Conservation (phyloP, 1,140 invertebrate species). For the Micrasema longulum region DNA sequence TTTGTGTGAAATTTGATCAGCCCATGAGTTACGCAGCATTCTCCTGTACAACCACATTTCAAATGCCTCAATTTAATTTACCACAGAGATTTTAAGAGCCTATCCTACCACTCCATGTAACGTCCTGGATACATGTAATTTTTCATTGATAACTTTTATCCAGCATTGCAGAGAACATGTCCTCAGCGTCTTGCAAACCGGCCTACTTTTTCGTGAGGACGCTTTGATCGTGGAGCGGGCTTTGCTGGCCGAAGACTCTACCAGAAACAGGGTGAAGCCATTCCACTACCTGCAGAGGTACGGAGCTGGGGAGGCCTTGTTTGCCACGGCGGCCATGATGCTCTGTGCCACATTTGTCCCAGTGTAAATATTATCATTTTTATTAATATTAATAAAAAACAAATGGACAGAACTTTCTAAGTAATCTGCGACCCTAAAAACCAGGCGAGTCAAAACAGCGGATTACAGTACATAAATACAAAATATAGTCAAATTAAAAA, state of each 20-base stretch:
- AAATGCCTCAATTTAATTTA: not conserved
- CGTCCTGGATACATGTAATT: not conserved
- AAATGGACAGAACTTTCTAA: too few relatives aligned
- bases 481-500: too few relatives aligned
- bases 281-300: not conserved
- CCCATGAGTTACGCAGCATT: too few relatives aligned
- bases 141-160: not conserved
- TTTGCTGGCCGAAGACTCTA: slow-evolving; percentile 16
- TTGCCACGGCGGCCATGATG: not conserved
- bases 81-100: not conserved
- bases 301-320: not conserved
- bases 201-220: slow-evolving; percentile 49
- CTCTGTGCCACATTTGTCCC: not conserved
- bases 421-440: too few relatives aligned
- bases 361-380: not conserved
- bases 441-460: too few relatives aligned
- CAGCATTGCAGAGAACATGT: slow-evolving; percentile 4
- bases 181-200: slow-evolving; percentile 39
- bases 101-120: not conserved
- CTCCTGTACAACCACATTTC: too few relatives aligned
- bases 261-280: not conserved
- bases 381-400: too few relatives aligned
- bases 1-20: not conserved
- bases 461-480: too few relatives aligned
- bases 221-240: slow-evolving; percentile 41